Conservation (phyloP, 2,797 vertebrate genomes). For the Poecilia gillii region DNA sequence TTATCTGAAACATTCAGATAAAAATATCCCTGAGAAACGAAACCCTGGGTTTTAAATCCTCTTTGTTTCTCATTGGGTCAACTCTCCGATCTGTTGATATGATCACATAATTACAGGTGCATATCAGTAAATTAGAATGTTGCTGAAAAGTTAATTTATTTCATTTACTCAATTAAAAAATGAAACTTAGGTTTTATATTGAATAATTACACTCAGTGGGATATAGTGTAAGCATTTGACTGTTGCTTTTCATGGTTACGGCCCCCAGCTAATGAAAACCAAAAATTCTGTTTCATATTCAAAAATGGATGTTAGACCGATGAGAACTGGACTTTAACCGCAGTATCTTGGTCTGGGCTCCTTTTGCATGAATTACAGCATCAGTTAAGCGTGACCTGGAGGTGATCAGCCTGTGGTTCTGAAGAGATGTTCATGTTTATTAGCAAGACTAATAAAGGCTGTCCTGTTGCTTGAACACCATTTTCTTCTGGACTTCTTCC, state of each 20-base stretch:
- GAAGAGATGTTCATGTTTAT: no score
- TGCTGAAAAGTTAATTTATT: not conserved
- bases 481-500: not conserved
- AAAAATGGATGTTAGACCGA: not conserved
- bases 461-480: not conserved
- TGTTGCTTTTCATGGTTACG: not conserved
- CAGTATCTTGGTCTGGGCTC: not conserved
- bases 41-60: constrained; percentile 70
- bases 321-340: not conserved
- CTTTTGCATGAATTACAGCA: not conserved
- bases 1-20: not conserved
- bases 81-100: constrained; percentile 39
- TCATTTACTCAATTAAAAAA: not conserved
- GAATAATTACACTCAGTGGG: not conserved
- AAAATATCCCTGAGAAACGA: not conserved
- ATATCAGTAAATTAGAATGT: not conserved
- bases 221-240: not conserved
- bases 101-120: constrained; percentile 26
- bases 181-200: not conserved
- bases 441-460: no score
- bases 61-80: constrained; percentile 63
- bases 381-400: not conserved
- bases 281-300: not conserved
- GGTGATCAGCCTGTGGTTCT: not conserved
- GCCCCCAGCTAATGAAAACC: not conserved